Evolutionary conservation across 2,113 vertebrate species (phyloP).

Genomic region (Trematomus loennbergii): DNA sequence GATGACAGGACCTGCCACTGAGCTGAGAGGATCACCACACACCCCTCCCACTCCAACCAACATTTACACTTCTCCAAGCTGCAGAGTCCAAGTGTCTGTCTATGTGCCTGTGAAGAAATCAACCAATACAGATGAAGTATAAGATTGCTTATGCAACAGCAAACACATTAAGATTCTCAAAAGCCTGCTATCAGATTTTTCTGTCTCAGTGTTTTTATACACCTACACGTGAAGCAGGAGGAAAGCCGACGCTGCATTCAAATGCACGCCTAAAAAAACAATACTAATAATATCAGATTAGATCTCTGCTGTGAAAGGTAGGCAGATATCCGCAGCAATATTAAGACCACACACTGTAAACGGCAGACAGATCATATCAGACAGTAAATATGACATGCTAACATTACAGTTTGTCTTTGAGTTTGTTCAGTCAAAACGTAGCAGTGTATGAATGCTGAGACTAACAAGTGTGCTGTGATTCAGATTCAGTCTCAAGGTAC

Average conservation of each 20-base stretch:
- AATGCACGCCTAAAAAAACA: slow-evolving; percentile 61
- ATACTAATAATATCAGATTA: slow-evolving; percentile 69
- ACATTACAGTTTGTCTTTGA: slow-evolving; percentile 1
- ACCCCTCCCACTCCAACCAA: slow-evolving; percentile 59
- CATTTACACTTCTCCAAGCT: slow-evolving; percentile 41
- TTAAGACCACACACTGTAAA: slow-evolving; percentile 45
- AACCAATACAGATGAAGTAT: slow-evolving; percentile 39
- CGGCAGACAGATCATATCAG: slow-evolving; percentile 46
- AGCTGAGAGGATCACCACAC: slow-evolving; percentile 75
- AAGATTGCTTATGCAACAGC: slow-evolving; percentile 63
- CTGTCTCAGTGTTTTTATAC: slow-evolving; percentile 57
- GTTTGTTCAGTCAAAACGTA: slow-evolving; percentile 1
- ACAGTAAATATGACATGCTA: slow-evolving; percentile 40
- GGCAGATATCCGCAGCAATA: slow-evolving; percentile 49
- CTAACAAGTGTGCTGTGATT: slow-evolving; percentile 5
- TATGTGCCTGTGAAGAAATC: not conserved
- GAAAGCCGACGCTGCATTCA: slow-evolving; percentile 45
- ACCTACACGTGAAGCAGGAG: slow-evolving; percentile 43
- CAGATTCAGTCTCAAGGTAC: not conserved
- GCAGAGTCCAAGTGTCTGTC: slow-evolving; percentile 29
- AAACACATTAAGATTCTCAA: slow-evolving; percentile 59
- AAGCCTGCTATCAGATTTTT: slow-evolving; percentile 59
- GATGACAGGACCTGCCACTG: slow-evolving; percentile 69
- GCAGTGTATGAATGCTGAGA: slow-evolving; percentile 16
- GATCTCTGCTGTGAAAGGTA: slow-evolving; percentile 58